Conservation (phyloP, 2,113 vertebrate genomes). For the Triplophysa rosa region DNA sequence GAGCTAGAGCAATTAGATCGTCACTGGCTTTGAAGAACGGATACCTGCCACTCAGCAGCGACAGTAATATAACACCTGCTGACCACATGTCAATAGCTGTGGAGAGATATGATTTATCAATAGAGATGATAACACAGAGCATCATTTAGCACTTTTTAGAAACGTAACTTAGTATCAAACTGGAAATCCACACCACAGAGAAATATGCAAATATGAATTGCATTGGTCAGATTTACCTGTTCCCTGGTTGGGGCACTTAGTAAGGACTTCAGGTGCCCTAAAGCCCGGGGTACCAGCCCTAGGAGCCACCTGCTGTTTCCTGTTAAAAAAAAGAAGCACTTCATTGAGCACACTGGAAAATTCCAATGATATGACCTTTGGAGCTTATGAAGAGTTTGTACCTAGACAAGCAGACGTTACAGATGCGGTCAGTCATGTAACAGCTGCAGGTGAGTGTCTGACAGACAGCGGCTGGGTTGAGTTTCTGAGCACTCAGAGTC, state of each 20-base stretch:
- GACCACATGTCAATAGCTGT: constrained; percentile 98
- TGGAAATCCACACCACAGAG: background rate
- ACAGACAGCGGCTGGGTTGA: constrained; percentile 68
- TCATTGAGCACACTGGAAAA: background rate
- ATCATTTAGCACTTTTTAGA: too few relatives aligned
- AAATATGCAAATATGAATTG: background rate
- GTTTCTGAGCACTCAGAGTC: constrained; percentile 66
- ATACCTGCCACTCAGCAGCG: constrained; percentile 91
- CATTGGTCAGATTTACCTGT: constrained; percentile 77
- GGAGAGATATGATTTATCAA: constrained; percentile 42
- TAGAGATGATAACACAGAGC: background rate
- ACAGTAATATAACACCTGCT: constrained; percentile 93
- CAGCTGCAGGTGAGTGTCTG: constrained; percentile 83
- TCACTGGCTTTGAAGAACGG: constrained; percentile 98
- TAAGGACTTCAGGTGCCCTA: constrained; percentile 94
- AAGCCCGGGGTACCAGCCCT: constrained; percentile 96
- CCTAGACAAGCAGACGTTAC: constrained; percentile 94
- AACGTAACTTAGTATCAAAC: too few relatives aligned
- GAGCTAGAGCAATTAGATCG: constrained; percentile 91
- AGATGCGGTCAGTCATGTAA: constrained; percentile 85
- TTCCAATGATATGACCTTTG: background rate
- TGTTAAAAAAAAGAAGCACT: constrained; percentile 49
- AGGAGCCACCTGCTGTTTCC: constrained; percentile 90
- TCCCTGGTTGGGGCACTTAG: constrained; percentile 91
- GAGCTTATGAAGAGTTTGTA: constrained; percentile 56